Evolutionary conservation across 2,113 vertebrate species (phyloP).

Genomic region (Cynoglossus semilaevis): DNA sequence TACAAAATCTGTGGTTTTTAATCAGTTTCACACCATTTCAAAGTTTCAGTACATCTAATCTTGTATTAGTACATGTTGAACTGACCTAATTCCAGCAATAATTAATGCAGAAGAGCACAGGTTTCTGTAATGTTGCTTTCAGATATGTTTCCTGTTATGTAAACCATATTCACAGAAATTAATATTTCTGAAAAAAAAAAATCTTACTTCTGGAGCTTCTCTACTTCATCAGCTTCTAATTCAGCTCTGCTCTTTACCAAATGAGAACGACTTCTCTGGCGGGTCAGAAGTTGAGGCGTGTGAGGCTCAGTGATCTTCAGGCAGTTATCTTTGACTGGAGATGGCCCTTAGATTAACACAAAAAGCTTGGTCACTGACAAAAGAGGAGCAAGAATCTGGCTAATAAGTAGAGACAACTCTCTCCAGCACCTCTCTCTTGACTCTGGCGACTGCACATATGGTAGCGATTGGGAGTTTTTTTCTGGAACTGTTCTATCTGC

Average conservation of each 20-base stretch:
- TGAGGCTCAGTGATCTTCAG: constrained; percentile 79
- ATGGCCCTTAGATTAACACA: constrained; percentile 67
- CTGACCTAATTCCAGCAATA: too few species aligned
- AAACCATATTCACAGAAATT: too few species aligned
- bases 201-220: constrained; percentile 84
- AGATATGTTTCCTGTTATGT: too few species aligned
- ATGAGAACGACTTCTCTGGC: constrained; percentile 74
- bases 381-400: not conserved
- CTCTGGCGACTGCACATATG: constrained; percentile 82
- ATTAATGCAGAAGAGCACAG: too few species aligned
- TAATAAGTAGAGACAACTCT: too few species aligned
- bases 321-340: constrained; percentile 64
- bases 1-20: too few species aligned
- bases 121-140: too few species aligned
- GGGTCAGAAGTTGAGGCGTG: constrained; percentile 83
- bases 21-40: too few species aligned
- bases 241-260: constrained; percentile 83
- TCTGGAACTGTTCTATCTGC: constrained; percentile 84
- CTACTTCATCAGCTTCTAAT: constrained; percentile 82
- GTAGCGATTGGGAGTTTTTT: constrained; percentile 83
- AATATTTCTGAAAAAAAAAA: not conserved
- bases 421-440: constrained; percentile 77
- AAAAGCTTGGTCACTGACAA: not conserved
- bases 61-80: too few species aligned
- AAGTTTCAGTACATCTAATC: too few species aligned